Base-by-base conservation (phyloP, 1,140 invertebrate genomes). In the Chionoecetes opilio region DNA sequence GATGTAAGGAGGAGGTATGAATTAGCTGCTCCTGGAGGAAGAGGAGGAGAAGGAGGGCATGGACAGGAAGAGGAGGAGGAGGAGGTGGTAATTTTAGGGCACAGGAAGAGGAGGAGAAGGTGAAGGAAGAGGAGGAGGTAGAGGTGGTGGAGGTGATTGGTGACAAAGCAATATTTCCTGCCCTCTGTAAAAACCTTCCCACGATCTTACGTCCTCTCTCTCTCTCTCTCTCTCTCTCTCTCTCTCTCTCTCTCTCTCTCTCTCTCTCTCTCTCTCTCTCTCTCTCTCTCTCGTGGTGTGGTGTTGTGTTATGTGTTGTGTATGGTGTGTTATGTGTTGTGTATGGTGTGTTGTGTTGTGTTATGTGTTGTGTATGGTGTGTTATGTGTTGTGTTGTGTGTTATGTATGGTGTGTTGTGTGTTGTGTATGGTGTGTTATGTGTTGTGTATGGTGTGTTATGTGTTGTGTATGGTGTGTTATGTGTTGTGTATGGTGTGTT, bases 151-250 rank as follows among this genome's bases (percentile, higher is more conserved):
- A 14, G 46, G 46, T 53, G 46, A 17, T 53, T 2, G 63, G 63
- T n/a, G 63, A 75, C 21, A 75, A 26, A 26, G 21, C n/a, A n/a
- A 5, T 75, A 21, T 75, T 75, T 26, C 6, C 21, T 26, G 21
- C n/a, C 21, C 63, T 26, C 63, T n/a, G 5, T 17, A 75, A 53
- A 53, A 53, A 21, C 8, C 35, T 89, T 89, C 87, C 87, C 87
- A 89, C 87, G 87, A 34, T n/a, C 87, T 75, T 8, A 0, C 63
- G 2, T 26, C 2, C 63, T 89, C 87, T 46, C 41, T 46, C 37
- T 89, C 37, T 38, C 87, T 89, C 34, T 89, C 87, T 46, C 34
- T 41, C 41, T 29, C 87, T 46, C 87, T 41, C 87, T 46, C 87
- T 31, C 26, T 41, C 87, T 89, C 87, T 38, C 46, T 53, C 46